These are phyloP conservation scores for Brachionichthys hirsutus DNA, from an alignment of 2,113 vertebrate species.

Conservation along the genomic window DNA sequence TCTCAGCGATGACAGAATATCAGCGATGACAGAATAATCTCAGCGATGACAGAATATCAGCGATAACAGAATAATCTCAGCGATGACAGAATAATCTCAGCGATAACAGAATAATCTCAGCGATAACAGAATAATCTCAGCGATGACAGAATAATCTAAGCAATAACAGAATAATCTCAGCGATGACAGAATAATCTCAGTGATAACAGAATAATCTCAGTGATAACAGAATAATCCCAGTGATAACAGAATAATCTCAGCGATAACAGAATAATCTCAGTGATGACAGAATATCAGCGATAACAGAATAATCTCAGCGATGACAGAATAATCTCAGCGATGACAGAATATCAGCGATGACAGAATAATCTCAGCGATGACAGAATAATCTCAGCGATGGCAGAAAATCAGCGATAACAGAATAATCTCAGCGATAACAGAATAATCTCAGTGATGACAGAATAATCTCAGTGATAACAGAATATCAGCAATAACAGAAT, in stretches of 20 bases:
- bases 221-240: too few relatives aligned
- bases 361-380: conserved; percentile 27
- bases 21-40: conserved; percentile 27
- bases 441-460: conserved; percentile 25
- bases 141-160: too few relatives aligned
- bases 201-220: conserved; percentile 26
- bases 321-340: conserved; percentile 27
- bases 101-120: conserved; percentile 28
- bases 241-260: conserved; percentile 26
- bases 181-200: conserved; percentile 27
- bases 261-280: conserved; percentile 28
- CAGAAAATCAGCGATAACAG: too few relatives aligned
- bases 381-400: conserved; percentile 28
- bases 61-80: conserved; percentile 26
- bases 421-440: conserved; percentile 28
- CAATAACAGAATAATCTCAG: conserved; percentile 26
- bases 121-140: conserved; percentile 28
- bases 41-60: too few relatives aligned
- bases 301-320: conserved; percentile 28
- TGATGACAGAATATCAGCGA: too few relatives aligned
- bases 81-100: conserved; percentile 27
- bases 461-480: conserved; percentile 28
- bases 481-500: too few relatives aligned
- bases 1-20: too few relatives aligned
- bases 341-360: too few relatives aligned